phyloP scores from a whole-genome alignment of 2,113 vertebrate species.

The Strix uralensis region DNA sequence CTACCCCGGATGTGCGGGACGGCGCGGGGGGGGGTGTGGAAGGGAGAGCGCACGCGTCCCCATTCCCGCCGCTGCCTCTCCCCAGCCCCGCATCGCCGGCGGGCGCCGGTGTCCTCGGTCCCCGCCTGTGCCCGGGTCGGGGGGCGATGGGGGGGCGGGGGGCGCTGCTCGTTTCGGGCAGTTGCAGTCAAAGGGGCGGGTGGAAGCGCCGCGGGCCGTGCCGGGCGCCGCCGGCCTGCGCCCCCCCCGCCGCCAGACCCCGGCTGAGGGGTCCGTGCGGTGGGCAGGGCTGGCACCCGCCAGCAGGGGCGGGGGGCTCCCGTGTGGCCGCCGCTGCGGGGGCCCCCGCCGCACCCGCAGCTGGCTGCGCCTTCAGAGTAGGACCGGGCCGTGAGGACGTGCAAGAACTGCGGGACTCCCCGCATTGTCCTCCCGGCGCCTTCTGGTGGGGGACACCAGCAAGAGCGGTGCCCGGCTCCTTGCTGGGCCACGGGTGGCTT shows the following conservation, averaged over 20 bases:
- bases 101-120: too few species aligned
- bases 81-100: too few species aligned
- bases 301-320: background rate
- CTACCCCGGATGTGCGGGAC: slow-evolving; percentile 32
- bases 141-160: background rate
- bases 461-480: too few species aligned
- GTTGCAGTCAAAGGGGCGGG: background rate
- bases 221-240: background rate
- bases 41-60: background rate
- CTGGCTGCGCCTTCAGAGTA: rapidly evolving
- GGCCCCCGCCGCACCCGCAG: background rate
- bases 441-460: background rate
- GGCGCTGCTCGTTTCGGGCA: background rate
- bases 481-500: background rate
- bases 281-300: rapidly evolving
- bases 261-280: too few species aligned
- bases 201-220: background rate
- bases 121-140: background rate
- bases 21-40: background rate
- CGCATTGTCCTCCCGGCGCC: rapidly evolving
- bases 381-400: background rate
- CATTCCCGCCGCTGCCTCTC: too few species aligned
- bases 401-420: rapidly evolving
- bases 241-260: too few species aligned
- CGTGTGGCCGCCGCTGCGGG: background rate